Conservation (phyloP, 2,113 vertebrate genomes). For the Murina feae region DNA sequence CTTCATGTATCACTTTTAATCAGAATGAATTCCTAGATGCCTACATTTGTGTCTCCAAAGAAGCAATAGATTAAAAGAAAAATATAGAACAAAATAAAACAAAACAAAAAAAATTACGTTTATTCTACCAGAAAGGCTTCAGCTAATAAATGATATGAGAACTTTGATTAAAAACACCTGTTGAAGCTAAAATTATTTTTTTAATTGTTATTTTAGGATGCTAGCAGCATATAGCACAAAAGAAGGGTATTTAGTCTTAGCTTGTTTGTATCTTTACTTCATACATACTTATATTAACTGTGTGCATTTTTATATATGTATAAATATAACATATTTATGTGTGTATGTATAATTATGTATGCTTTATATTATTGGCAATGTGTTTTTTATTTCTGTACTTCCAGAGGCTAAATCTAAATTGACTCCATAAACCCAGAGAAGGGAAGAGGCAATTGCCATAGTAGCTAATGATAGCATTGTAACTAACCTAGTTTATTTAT, state of each 20-base stretch:
- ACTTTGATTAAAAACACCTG: conserved; percentile 56
- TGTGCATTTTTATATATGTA: not conserved
- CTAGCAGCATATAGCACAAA: not conserved
- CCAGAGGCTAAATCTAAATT: conserved; percentile 36
- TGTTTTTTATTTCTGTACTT: conserved; percentile 55
- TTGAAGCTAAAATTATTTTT: conserved; percentile 67
- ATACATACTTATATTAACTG: not conserved
- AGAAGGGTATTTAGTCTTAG: not conserved
- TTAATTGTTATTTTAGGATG: conserved; percentile 48
- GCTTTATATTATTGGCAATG: not conserved
- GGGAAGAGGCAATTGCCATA: not conserved
- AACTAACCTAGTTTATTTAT: too few relatives aligned
- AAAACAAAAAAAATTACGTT: not conserved
- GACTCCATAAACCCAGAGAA: conserved; percentile 12
- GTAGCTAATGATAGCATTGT: not conserved
- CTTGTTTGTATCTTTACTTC: not conserved
- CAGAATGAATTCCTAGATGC: not conserved
- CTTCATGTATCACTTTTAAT: not conserved
- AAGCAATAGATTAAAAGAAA: not conserved
- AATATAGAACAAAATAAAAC: not conserved
- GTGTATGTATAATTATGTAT: not conserved
- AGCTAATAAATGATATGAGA: conserved; percentile 28
- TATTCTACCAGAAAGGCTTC: not conserved
- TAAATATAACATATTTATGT: not conserved
- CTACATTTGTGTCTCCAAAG: conserved; percentile 17